Base-by-base conservation (phyloP, 2,113 vertebrate species). In the Pampusana beccarii region DNA sequence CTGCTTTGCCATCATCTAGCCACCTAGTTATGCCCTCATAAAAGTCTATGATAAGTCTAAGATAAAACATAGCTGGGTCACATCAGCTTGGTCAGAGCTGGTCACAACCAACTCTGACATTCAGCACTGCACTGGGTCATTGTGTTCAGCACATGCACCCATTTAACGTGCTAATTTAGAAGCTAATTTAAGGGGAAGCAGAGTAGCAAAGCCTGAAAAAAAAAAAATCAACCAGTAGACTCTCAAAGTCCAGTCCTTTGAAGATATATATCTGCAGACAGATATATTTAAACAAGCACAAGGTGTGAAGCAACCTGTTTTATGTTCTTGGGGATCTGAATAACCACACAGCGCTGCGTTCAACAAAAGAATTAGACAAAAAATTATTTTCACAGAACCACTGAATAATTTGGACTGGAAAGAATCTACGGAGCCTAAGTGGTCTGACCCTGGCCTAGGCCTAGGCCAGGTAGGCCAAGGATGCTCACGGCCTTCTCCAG, bases 341-440 rank as follows among this genome's bases (percentile, higher is more conserved):
- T 0, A 66, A 50, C 21, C n/a, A 51, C 11, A 28, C 34, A 84
- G 36, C 17, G 20, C 31, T 4, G 3, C 3, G 1, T 11, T 61
- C 0, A 0, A 36, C 19, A 40, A 18, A 75, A 38, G 11, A 71
- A 48, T 40, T 24, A 36, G 9, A 70, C 1, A 86, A 48, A 78
- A 23, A 5, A 23, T 36, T 50, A 36, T 86, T 69, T 87, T 69
- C 58, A 54, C 29, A 74, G 48, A 94, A 82, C 56, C 33, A 36
- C 7, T 17, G 13, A 73, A 25, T n/a, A 75, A 72, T 51, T 78
- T 42, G 60, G 20, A 58, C 7, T 8, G 3, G 28, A 80, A 44
- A 80, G 16, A 60, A 73, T 6, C 50, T 58, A 2, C 11, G 5
- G 6, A 29, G 16, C 14, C 26, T 75, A 6, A 4, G 6, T 20